These are phyloP conservation scores for Etheostoma perlongum DNA, from an alignment of 2,797 vertebrate species.

Conservation along the genomic window DNA sequence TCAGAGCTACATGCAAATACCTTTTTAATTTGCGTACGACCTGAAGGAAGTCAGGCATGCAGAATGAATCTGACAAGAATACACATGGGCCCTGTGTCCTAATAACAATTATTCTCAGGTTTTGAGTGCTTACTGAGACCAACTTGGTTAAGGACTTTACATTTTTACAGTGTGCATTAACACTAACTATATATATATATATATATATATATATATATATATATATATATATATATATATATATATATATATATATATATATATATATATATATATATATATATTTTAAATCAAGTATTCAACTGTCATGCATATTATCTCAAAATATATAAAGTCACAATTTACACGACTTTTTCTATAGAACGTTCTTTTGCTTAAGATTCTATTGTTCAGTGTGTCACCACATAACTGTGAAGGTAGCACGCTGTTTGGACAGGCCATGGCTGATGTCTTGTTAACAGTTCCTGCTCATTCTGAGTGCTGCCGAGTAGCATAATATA, in stretches of 20 bases:
- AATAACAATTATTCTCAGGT: neutral
- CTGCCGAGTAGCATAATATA: neutral
- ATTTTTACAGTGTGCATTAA: neutral
- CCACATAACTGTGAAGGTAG: neutral
- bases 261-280: too few species aligned
- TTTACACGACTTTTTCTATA: too few species aligned
- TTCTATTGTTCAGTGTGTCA: neutral
- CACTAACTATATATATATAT: too few species aligned
- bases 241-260: too few species aligned
- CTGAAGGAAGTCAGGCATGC: slow-evolving; percentile 43
- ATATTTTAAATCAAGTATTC: too few species aligned
- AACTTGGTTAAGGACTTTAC: neutral
- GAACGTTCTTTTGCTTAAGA: too few species aligned
- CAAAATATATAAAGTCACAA: too few species aligned
- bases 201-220: too few species aligned
- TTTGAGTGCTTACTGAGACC: neutral
- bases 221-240: too few species aligned
- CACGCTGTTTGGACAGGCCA: neutral
- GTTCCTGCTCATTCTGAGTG: neutral
- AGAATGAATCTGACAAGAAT: slow-evolving; percentile 16
- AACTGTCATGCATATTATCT: neutral
- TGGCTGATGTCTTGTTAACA: neutral
- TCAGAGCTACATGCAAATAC: slow-evolving; percentile 51
- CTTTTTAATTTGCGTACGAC: slow-evolving; percentile 21
- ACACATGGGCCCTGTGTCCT: slow-evolving; percentile 18